A percentile compares a stretch with the other conserved stretches of the same genome.
Conservation (phyloP, 2,888 invertebrate genomes). For the Eupsilia transversa region DNA sequence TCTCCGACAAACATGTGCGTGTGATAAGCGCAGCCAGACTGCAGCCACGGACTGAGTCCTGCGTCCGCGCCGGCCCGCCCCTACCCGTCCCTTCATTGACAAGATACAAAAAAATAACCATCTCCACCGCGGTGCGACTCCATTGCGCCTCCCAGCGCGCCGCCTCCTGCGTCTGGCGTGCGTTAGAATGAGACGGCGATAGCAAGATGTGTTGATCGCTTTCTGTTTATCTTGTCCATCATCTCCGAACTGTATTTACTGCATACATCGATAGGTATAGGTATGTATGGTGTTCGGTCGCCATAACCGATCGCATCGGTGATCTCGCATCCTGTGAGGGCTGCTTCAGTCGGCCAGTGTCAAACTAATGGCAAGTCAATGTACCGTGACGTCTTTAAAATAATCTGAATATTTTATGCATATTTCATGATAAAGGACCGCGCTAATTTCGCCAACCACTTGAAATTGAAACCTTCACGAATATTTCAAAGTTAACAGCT, state of each 20-base stretch:
- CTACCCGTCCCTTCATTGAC: slow-evolving; percentile 89
- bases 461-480: slow-evolving; percentile 3
- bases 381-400: slow-evolving; percentile 52
- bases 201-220: slow-evolving; percentile 76
- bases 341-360: slow-evolving; percentile 70
- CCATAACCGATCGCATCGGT: slow-evolving; percentile 85
- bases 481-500: slow-evolving; percentile 10
- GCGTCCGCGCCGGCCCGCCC: slow-evolving; percentile 81
- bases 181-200: slow-evolving; percentile 79
- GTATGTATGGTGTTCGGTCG: slow-evolving; percentile 75
- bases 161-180: slow-evolving; percentile 79
- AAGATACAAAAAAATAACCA: slow-evolving; percentile 89
- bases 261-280: slow-evolving; percentile 74
- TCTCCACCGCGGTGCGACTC: slow-evolving; percentile 77
- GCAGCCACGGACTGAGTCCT: slow-evolving; percentile 80
- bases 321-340: slow-evolving; percentile 83
- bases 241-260: slow-evolving; percentile 83
- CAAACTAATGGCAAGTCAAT: slow-evolving; percentile 69
- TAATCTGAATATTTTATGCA: slow-evolving; percentile 19
- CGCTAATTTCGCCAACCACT: slow-evolving; percentile 25
- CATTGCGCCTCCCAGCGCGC: slow-evolving; percentile 80
- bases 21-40: slow-evolving; percentile 78
- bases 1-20: slow-evolving; percentile 74
- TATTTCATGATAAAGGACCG: slow-evolving; percentile 10
- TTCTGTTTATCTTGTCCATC: slow-evolving; percentile 89